A percentile compares a stretch with the other conserved stretches of the same genome.
Evolutionary conservation across 2,797 vertebrate genomes (phyloP).

Genomic region (Sebastes matsubarae): DNA sequence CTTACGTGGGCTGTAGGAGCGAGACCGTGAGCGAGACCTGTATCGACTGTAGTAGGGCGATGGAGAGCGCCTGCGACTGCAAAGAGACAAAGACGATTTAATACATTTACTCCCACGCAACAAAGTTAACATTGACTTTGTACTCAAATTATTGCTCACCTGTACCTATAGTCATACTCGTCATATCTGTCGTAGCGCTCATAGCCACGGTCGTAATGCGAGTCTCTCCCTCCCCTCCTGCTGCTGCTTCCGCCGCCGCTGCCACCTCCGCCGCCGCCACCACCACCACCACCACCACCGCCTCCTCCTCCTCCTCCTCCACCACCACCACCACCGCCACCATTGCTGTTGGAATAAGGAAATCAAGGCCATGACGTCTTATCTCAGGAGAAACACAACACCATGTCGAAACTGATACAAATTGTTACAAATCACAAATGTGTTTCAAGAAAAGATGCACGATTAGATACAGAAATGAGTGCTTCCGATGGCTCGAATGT

Average conservation of each 20-base stretch:
- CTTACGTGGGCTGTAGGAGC: constrained; percentile 94
- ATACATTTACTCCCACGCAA: neutral
- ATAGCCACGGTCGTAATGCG: constrained; percentile 84
- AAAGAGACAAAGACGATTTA: constrained; percentile 49
- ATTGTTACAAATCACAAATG: neutral
- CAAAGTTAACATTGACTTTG: neutral
- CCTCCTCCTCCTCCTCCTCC: rapidly evolving
- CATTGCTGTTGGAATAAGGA: constrained; percentile 52
- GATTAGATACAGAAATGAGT: neutral
- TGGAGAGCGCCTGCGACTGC: constrained; percentile 89
- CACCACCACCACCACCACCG: rapidly evolving
- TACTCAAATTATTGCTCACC: constrained; percentile 70
- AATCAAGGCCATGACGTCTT: neutral
- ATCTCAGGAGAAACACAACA: neutral
- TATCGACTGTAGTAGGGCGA: constrained; percentile 94
- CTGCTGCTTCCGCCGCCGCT: constrained; percentile 10
- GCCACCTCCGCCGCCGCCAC: neutral
- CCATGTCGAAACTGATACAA: neutral
- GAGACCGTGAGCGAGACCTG: constrained; percentile 91
- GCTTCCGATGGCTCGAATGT: neutral
- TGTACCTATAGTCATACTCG: constrained; percentile 92
- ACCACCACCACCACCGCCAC: neutral
- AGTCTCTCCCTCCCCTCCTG: constrained; percentile 86
- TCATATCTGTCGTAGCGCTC: constrained; percentile 89
- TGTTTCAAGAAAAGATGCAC: neutral